Percentiles rank a stretch among this genome's conserved stretches.
These are phyloP conservation scores for Caenorhabditis becei DNA, from an alignment of 2,888 invertebrate species.

Conservation along the genomic window DNA sequence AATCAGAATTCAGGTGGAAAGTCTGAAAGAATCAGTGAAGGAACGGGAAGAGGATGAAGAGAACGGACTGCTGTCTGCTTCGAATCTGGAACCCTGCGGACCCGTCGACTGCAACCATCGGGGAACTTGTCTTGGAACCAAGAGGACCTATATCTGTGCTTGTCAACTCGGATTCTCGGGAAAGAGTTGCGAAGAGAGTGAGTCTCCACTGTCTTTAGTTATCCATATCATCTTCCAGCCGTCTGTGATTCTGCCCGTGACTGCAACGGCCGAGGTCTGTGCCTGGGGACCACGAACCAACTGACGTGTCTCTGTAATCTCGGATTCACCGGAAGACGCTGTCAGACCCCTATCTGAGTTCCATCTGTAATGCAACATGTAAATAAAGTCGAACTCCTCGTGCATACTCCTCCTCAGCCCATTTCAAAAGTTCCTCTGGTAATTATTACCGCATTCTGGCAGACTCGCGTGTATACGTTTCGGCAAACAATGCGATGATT, in stretches of 20 bases:
- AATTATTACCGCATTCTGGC: conserved; percentile 44
- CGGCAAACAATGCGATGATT: conserved; percentile 46
- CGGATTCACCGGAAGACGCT: conserved; percentile 73
- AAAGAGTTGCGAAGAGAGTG: conserved; percentile 77
- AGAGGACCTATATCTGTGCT: conserved; percentile 73
- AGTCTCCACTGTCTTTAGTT: conserved; percentile 9
- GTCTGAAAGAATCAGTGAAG: conserved; percentile 51
- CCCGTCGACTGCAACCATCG: conserved; percentile 74
- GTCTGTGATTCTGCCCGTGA: conserved; percentile 77
- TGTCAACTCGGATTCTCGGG: conserved; percentile 77
- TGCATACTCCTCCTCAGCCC: conserved; percentile 1
- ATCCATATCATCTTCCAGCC: too few relatives aligned
- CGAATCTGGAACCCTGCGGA: conserved; percentile 53
- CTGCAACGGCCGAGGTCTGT: conserved; percentile 78
- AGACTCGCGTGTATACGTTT: conserved; percentile 38
- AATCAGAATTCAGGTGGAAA: conserved; percentile 41
- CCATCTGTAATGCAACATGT: conserved; percentile 7
- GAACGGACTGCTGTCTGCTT: conserved; percentile 26
- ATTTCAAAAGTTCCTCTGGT: conserved; percentile 22
- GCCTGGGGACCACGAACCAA: conserved; percentile 73
- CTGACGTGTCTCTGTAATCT: conserved; percentile 76
- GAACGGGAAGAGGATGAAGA: conserved; percentile 44
- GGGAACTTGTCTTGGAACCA: conserved; percentile 76
- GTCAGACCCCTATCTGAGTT: conserved; percentile 67
- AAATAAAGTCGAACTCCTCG: conserved; percentile 34